These are phyloP conservation scores for Cheilosia impressa DNA, from an alignment of 2,888 invertebrate genomes.

Conservation along the genomic window DNA sequence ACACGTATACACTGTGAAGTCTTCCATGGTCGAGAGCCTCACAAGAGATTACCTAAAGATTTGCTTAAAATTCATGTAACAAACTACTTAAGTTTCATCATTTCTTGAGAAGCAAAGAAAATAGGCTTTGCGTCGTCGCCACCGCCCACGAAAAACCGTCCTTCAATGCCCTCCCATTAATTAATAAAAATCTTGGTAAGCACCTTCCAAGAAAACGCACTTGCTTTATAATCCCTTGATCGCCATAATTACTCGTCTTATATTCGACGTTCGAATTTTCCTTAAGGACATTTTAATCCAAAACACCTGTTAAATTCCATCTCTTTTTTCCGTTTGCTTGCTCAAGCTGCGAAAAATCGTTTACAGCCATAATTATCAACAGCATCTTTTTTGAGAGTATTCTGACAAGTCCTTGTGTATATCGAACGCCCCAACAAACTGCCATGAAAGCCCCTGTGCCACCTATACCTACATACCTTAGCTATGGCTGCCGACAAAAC, in stretches of 20 bases:
- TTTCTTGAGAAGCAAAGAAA: too few relatives aligned
- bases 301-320: conserved; percentile 31
- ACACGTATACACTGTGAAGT: too few relatives aligned
- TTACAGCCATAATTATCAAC: conserved; percentile 37
- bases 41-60: too few relatives aligned
- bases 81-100: too few relatives aligned
- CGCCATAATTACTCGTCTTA: conserved; percentile 21
- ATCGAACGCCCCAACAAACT: not conserved
- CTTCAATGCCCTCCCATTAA: not conserved
- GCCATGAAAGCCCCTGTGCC: conserved; percentile 10
- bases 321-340: not conserved
- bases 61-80: too few relatives aligned
- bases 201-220: not conserved
- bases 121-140: too few relatives aligned
- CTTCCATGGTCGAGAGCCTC: too few relatives aligned
- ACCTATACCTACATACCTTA: not conserved
- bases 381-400: not conserved
- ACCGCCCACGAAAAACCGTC: not conserved
- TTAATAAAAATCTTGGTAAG: not conserved
- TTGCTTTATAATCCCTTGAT: conserved; percentile 10
- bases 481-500: conserved; percentile 18
- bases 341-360: conserved; percentile 10
- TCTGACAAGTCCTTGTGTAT: conserved; percentile 8
- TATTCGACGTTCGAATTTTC: not conserved
- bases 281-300: conserved; percentile 40